Conservation (phyloP, 2,888 invertebrate genomes). For the Mesorhabditis spiculigera region DNA sequence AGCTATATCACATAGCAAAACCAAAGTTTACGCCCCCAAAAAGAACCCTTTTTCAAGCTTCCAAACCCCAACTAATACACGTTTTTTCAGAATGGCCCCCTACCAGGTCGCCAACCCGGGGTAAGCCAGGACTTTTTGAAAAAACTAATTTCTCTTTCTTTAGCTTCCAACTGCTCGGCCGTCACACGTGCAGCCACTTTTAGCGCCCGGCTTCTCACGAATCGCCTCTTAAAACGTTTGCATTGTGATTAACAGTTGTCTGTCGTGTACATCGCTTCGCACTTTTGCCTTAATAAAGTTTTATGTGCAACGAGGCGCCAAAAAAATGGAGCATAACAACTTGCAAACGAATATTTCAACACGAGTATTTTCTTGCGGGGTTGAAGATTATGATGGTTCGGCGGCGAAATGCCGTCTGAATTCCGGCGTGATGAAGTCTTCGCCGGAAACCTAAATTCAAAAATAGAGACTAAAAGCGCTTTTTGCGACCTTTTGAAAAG, state of each 20-base stretch:
- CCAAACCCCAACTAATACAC: too few relatives aligned
- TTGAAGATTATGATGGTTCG: background rate
- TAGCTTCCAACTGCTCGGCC: background rate
- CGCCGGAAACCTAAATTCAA: background rate
- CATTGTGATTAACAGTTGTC: background rate
- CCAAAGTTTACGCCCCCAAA: too few relatives aligned
- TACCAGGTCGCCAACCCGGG: too few relatives aligned
- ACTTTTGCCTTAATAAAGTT: background rate
- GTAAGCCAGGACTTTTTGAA: background rate
- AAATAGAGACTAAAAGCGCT: background rate
- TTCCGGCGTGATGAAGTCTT: background rate
- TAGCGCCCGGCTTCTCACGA: background rate
- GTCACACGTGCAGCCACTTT: too few relatives aligned
- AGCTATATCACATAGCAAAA: too few relatives aligned
- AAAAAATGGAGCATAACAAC: background rate
- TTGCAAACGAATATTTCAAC: background rate
- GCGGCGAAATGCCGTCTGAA: background rate
- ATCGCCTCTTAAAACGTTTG: background rate
- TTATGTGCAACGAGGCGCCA: background rate
- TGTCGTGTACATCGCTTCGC: background rate
- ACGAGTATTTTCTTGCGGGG: background rate
- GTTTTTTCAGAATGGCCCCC: too few relatives aligned
- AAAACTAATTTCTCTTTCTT: background rate
- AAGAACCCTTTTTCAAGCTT: too few relatives aligned
- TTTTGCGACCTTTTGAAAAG: slow-evolving; percentile 3